Base-by-base conservation (phyloP, 2,113 vertebrate species). In the Dicrurus megarhynchus region DNA sequence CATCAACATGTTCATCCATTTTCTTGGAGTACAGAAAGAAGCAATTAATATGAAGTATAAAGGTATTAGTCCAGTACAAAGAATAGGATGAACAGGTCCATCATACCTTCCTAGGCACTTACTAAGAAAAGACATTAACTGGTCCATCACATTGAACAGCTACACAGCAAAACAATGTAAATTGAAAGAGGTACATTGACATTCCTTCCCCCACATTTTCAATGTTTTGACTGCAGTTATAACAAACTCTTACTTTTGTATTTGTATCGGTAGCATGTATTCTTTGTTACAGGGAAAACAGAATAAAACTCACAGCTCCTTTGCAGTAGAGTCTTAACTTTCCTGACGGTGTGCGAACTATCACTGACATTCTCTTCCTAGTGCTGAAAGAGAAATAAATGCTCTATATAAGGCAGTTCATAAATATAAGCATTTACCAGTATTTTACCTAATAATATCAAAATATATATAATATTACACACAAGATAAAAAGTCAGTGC, bases 241-340 rank as follows among this genome's bases (percentile, higher is more conserved):
- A 95, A 76, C 49, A 87, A 87, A 10, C 32, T 94, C 63, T 70
- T 59, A 56, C 82, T 93, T 94, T 91, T 7, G 1, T 68, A 86
- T 84, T 90, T 90, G 77, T 91, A 94, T 67, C 65, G 32, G 46
- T 92, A 89, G 35, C 32, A 63, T 9, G 13, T 7, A 18, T 37
- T 69, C 35, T 76, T 35, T n/a, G 24, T 78, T 19, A 65, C 9
- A 75, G 28, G 50, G 32, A 76, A 92, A 84, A 84, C 77, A 96
- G 64, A 88, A 52, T 64, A 81, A 95, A 96, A 99, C 99, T 99
- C 98, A 99, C 99, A 79, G 99, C 99, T 98, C 99, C 99, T 98
- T 99, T 99, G 98, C 99, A 99, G 98, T 99, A 99, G 50, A 99
- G 99, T 96, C 99, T 98, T 98, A 99, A 98, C 97, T 99, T 99